A percentile compares a stretch with the other conserved stretches of the same genome.
phyloP scores from a whole-genome alignment of 2,113 vertebrate species.

The Grantiella picta region DNA sequence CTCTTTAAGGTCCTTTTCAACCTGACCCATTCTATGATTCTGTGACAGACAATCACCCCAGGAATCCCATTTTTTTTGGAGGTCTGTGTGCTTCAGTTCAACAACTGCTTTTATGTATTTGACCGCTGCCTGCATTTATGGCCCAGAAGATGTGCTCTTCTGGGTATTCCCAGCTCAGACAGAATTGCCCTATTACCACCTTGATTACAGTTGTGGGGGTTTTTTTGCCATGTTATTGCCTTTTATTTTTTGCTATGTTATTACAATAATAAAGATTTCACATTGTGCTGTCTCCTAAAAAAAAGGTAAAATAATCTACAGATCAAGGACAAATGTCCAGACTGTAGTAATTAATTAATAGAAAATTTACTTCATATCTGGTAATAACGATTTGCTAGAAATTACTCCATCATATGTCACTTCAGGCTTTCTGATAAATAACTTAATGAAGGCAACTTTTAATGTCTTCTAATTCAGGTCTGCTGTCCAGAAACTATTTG shows the following conservation, averaged over 20 bases:
- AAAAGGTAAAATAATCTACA: not conserved
- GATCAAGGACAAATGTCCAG: not conserved
- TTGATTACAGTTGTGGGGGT: not conserved
- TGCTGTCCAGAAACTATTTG: not conserved
- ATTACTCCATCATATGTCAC: not conserved
- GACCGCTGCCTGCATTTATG: not conserved
- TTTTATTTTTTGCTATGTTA: not conserved
- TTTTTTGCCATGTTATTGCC: not conserved
- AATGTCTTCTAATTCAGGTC: not conserved
- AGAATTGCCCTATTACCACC: not conserved
- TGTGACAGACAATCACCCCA: fast-evolving
- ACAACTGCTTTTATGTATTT: not conserved
- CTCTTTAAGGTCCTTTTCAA: not conserved
- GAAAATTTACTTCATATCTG: not conserved
- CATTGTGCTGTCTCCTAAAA: not conserved
- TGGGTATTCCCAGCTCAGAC: not conserved
- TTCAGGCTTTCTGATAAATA: not conserved
- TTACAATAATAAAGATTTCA: not conserved
- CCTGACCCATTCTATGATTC: not conserved
- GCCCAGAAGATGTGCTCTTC: not conserved
- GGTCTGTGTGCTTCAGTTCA: not conserved
- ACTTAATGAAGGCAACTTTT: not conserved
- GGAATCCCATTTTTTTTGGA: not conserved
- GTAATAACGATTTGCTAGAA: not conserved
- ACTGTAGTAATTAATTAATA: not conserved